Evolutionary conservation across 2,797 vertebrate genomes (phyloP), one percentile per base, ranked within the genome.

Genomic region (Malacoraja senta): DNA sequence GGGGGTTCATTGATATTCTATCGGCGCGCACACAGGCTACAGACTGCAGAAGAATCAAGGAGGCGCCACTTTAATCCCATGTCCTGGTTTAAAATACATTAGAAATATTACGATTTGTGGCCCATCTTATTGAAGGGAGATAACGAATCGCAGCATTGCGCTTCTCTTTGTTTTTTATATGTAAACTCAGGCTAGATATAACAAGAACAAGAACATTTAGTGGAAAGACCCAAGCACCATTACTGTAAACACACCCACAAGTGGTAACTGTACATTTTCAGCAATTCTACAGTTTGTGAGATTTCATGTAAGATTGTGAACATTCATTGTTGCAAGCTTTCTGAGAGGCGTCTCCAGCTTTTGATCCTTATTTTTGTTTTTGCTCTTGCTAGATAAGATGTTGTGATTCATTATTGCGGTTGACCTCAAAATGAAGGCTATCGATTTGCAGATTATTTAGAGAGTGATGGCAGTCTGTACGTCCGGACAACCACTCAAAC

Each of bases 31-130:
- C 15, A 0, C 61, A n/a, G 7, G 61, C 29, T 65, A 61, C 84
- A 88, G 84, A 88, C 84, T 88, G 84, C 84, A 88, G 84, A n/a
- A 61, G 84, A 88, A 88, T 65, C 84, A 13, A 58, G 65, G 61
- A 65, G 84, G n/a, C 53, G 58, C 61, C 29, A 35, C 29, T 65
- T 88, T 88, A 65, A 88, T n/a, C 84, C 65, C n/a, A 65, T 6
- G 32, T 63, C 83, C 84, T 63, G 32, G 61, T 65, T 88, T 15
- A 32, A 32, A 74, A 74, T 74, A 74, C 21, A 17, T 32, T 8
- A 19, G 1, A 32, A 63, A 86, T 7, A 2, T 15, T 15, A 71
- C 13, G 61, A 32, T 17, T 19, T n/a, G 0, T 35, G 61, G 61
- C 29, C 32, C 61, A 65, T 63, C 29, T 65, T 88, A 88, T 29